Percentiles rank a stretch among this genome's conserved stretches.
These are phyloP conservation scores for Notolepis coatsorum DNA, from an alignment of 2,797 vertebrate species.

Conservation along the genomic window DNA sequence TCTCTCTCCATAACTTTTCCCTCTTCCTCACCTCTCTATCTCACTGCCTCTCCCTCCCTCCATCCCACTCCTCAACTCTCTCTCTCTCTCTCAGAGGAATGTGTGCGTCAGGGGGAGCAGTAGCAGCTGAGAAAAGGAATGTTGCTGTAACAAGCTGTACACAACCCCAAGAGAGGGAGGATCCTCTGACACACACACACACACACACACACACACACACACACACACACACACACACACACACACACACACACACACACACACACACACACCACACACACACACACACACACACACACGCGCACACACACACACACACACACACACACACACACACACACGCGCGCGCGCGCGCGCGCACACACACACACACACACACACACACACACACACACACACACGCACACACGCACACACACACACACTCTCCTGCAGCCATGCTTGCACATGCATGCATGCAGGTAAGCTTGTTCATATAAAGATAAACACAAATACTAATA, in stretches of 20 bases:
- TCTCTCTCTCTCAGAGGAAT: slow-evolving; percentile 63
- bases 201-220: slow-evolving; percentile 15
- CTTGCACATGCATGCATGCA: background rate
- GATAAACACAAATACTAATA: too few species aligned
- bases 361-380: slow-evolving; percentile 27
- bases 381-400: slow-evolving; percentile 16
- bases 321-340: background rate
- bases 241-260: background rate
- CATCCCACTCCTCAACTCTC: too few species aligned
- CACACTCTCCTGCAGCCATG: slow-evolving; percentile 15
- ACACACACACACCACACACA: too few species aligned
- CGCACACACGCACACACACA: slow-evolving; percentile 4
- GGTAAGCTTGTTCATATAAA: background rate
- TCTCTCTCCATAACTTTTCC: background rate
- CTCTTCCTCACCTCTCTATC: background rate
- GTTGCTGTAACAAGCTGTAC: slow-evolving; percentile 81
- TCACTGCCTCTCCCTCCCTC: too few species aligned
- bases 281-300: slow-evolving; percentile 13
- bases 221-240: slow-evolving; percentile 11
- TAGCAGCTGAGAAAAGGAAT: slow-evolving; percentile 84
- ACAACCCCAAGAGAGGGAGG: slow-evolving; percentile 71
- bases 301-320: background rate
- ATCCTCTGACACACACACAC: slow-evolving; percentile 26
- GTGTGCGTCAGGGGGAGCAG: slow-evolving; percentile 45
- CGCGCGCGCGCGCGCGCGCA: slow-evolving; percentile 23